Evolutionary conservation across 2,797 vertebrate species (phyloP).

Genomic region (Coregonus sp.): DNA sequence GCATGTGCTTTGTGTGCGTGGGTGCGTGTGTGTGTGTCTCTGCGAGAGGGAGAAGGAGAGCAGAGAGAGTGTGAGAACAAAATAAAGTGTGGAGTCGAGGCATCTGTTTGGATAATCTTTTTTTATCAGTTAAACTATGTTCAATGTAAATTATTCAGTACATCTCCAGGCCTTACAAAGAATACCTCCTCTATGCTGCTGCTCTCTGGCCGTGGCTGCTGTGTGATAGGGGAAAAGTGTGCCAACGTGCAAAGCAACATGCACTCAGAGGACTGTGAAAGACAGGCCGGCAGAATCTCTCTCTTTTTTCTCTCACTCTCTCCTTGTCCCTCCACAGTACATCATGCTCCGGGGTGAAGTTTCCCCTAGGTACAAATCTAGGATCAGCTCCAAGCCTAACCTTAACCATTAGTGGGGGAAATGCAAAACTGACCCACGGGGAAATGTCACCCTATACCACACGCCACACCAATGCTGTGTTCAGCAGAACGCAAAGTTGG

Average conservation of each 20-base stretch:
- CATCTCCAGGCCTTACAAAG: constrained; percentile 51
- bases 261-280: constrained; percentile 45
- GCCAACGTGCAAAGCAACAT: constrained; percentile 55
- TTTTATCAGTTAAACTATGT: constrained; percentile 56
- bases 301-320: neutral
- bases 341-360: neutral
- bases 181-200: constrained; percentile 49
- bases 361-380: neutral
- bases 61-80: constrained; percentile 8
- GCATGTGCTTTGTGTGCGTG: neutral
- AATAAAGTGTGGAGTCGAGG: constrained; percentile 13
- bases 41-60: neutral
- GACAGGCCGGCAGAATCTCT: constrained; percentile 17
- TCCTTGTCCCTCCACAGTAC: neutral
- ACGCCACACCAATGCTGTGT: neutral
- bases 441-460: neutral
- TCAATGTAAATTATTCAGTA: constrained; percentile 68
- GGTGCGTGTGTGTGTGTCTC: constrained; percentile 5
- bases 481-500: neutral
- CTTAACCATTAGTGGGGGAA: neutral
- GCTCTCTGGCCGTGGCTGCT: constrained; percentile 33
- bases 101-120: constrained; percentile 49
- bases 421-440: neutral
- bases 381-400: neutral
- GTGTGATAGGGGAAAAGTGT: constrained; percentile 40